Base-by-base conservation (phyloP, 2,888 invertebrate genomes). In the Andrena marginata region DNA sequence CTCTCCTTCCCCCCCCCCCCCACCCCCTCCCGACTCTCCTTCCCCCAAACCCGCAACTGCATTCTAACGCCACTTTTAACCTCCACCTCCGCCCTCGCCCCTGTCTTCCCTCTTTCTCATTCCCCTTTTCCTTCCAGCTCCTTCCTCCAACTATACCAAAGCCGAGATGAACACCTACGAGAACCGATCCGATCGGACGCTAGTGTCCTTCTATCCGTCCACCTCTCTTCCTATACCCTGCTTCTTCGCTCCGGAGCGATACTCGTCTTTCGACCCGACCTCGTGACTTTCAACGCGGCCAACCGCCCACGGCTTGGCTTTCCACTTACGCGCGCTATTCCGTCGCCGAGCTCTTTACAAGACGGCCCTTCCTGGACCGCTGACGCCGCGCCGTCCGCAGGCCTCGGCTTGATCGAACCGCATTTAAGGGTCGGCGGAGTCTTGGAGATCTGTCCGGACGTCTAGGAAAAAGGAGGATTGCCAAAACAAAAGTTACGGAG, bases 21-120 rank as follows among this genome's bases (percentile, higher is more conserved):
- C n/a, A n/a, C n/a, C 82, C 69, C 54, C 71, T 1, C 1, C 85
- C 13, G 49, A 29, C 64, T 35, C 64, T 70, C 42, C 67, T 68
- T 68, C 78, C 82, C 67, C 60, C 54, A 59, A n/a, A 29, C 81
- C 63, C 54, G 65, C 81, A 65, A 75, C 85, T 65, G 77, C 75
- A 78, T 82, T 77, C 84, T 85, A 79, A 82, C 82, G 80, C 80
- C 79, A 77, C 85, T 84, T 87, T 85, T 80, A 85, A 77, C 80
- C 77, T 82, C 77, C 77, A n/a, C 77, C 72, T 80, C 68, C 67
- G 68, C 48, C 23, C 23, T 63, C n/a, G 23, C 10, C 23, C 2
- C 42, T 67, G 64, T 51, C 56, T 5, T 2, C 26, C n/a, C 35
- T 31, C 56, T 65, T 42, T 56, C 56, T 26, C 48, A 7, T 23